Evolutionary conservation across 2,113 vertebrate genomes (phyloP).

Genomic region (Nothobranchius furzeri): DNA sequence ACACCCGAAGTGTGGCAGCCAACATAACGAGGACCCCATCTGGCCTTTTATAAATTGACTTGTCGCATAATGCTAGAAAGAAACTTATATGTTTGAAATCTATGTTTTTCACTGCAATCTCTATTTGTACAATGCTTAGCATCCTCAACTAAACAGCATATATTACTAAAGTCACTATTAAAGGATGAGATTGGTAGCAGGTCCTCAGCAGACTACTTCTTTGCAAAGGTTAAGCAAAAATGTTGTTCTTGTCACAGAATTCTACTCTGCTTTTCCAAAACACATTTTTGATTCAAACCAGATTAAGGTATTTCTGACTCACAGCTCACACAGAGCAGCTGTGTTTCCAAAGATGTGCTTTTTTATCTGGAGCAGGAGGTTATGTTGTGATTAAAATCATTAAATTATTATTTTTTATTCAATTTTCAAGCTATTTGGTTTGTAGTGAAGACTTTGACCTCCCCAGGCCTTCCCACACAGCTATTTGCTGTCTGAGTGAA

Average conservation of each 20-base stretch:
- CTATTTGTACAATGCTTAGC: no score
- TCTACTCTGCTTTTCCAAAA: background rate
- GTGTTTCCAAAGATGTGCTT: background rate
- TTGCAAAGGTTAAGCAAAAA: background rate
- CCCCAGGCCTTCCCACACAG: background rate
- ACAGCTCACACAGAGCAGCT: background rate
- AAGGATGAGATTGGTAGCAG: background rate
- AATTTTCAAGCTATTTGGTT: background rate
- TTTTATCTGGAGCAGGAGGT: no score
- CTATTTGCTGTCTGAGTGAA: background rate
- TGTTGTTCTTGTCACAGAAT: background rate
- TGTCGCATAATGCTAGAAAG: background rate
- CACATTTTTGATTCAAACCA: background rate
- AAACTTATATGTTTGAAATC: background rate
- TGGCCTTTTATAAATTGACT: no score
- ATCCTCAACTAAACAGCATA: background rate
- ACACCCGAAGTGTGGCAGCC: background rate
- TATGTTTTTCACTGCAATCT: background rate
- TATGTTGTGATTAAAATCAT: background rate
- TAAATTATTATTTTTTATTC: background rate
- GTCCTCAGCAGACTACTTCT: background rate
- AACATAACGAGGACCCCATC: background rate
- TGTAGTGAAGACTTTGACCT: background rate
- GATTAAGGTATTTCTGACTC: background rate
- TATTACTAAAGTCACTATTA: background rate